Conservation (phyloP, 2,888 invertebrate genomes). For the Chloromyia formosa region DNA sequence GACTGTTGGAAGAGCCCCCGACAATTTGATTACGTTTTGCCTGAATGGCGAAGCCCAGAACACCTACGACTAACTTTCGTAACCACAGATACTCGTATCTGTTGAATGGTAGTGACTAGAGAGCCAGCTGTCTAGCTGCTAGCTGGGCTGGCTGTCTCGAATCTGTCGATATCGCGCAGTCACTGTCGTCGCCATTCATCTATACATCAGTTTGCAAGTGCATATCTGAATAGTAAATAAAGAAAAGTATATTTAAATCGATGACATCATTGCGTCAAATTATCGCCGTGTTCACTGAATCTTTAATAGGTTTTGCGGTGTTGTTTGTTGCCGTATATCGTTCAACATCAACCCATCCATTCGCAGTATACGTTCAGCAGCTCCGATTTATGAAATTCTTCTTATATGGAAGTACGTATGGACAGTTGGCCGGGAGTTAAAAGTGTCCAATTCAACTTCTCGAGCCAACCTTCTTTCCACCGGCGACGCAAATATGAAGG, state of each 20-base stretch:
- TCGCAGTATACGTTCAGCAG: not conserved
- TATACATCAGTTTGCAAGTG: slow-evolving; percentile 13
- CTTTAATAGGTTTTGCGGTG: slow-evolving; percentile 15
- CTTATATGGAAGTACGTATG: slow-evolving; percentile 31
- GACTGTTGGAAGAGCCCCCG: not conserved
- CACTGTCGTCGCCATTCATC: not conserved
- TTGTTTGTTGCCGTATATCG: not conserved
- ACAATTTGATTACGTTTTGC: not conserved
- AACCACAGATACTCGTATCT: not conserved
- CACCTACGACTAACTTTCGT: not conserved
- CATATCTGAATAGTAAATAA: slow-evolving; percentile 29
- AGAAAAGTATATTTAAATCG: slow-evolving; percentile 39
- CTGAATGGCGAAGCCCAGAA: not conserved
- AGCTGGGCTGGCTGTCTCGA: too few species aligned
- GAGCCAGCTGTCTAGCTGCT: too few species aligned
- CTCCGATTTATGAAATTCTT: slow-evolving; percentile 34
- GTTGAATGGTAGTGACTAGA: too few species aligned
- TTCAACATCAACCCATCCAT: too few species aligned
- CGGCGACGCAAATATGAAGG: too few species aligned
- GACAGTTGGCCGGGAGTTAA: too few species aligned
- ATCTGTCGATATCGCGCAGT: not conserved
- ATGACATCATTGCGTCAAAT: slow-evolving; percentile 39
- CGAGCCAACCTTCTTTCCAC: too few species aligned
- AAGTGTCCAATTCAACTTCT: too few species aligned
- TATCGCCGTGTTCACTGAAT: slow-evolving; percentile 24